These are phyloP conservation scores for Acleris literana DNA, from an alignment of 2,888 invertebrate genomes.

Conservation along the genomic window DNA sequence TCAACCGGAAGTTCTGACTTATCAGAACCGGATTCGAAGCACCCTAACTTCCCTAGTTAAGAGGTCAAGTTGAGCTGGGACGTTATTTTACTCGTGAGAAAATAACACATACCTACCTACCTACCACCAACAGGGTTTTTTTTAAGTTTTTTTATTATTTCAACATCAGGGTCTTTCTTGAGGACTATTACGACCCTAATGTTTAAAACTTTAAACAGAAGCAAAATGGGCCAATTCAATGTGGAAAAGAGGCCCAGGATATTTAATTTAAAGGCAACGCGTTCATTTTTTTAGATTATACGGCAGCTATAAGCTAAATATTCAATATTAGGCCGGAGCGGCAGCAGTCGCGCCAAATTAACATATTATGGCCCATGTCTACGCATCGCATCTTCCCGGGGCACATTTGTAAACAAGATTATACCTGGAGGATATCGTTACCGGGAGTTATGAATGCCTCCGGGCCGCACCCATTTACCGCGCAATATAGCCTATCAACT, in stretches of 20 bases:
- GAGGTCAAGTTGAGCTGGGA: too few relatives aligned
- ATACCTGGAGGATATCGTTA: conserved; percentile 51
- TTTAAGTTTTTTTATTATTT: too few relatives aligned
- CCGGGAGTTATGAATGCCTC: conserved; percentile 53
- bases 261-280: conserved; percentile 42
- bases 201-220: too few relatives aligned
- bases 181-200: too few relatives aligned
- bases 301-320: conserved; percentile 61
- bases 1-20: too few relatives aligned
- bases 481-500: conserved; percentile 29
- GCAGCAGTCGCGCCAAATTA: conserved; percentile 61
- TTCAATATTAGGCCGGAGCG: conserved; percentile 63
- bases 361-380: conserved; percentile 63
- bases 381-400: conserved; percentile 50
- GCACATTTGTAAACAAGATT: conserved; percentile 61
- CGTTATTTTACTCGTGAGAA: too few relatives aligned
- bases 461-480: conserved; percentile 27
- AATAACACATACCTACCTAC: too few relatives aligned
- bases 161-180: too few relatives aligned
- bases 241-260: neutral
- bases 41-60: too few relatives aligned
- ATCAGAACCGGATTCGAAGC: too few relatives aligned
- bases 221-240: too few relatives aligned
- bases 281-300: conserved; percentile 65
- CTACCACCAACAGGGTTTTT: too few relatives aligned